A percentile compares a stretch with the other conserved stretches of the same genome.
phyloP scores from a whole-genome alignment of 2,797 vertebrate species.

The Sitta carolinensis region DNA sequence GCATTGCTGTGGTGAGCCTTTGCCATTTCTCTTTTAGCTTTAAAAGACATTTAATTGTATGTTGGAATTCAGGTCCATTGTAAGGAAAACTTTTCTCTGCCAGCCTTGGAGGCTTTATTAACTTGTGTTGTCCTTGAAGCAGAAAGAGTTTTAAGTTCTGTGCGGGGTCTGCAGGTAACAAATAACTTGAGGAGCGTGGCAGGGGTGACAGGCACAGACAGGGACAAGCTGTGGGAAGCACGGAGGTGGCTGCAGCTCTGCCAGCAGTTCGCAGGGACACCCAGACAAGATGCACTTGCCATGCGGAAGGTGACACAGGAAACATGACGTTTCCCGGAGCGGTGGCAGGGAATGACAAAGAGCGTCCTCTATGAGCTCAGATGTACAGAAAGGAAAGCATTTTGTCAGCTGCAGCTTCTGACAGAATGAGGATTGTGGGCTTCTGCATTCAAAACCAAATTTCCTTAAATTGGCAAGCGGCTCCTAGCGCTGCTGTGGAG shows the following conservation, averaged over 20 bases:
- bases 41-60: background rate
- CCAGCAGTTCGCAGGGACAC: background rate
- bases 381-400: background rate
- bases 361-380: background rate
- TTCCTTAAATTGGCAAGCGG: background rate
- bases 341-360: background rate
- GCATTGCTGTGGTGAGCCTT: background rate
- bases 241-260: background rate
- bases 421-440: slow-evolving; percentile 20
- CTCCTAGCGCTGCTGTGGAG: background rate
- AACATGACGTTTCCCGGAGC: background rate
- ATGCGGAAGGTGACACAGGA: slow-evolving; percentile 5
- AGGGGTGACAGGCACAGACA: background rate
- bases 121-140: background rate
- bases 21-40: background rate
- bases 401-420: slow-evolving; percentile 23
- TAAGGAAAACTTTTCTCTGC: background rate
- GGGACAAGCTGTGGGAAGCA: slow-evolving; percentile 17
- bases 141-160: background rate
- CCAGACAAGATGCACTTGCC: background rate
- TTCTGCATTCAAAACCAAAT: slow-evolving; percentile 37
- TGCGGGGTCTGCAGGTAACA: background rate
- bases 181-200: background rate
- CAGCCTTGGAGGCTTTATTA: background rate
- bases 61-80: background rate